Base-by-base conservation (phyloP, 2,797 vertebrate species). In the Meda fulgida region DNA sequence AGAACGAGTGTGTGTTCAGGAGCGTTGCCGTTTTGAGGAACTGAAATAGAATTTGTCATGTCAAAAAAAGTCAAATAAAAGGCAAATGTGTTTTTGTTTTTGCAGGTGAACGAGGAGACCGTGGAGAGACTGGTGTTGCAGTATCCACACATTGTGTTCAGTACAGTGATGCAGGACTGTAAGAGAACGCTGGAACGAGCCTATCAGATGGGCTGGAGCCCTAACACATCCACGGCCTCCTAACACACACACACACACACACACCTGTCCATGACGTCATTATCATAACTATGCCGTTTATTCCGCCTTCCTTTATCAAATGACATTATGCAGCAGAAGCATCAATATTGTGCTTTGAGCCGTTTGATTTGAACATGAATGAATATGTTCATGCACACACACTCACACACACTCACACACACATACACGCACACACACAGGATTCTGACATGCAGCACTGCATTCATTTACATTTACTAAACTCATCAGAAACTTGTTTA, bases 171-270 rank as follows among this genome's bases (percentile, higher is more conserved):
- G 91, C 98, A 99, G 92, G 98, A 99, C 92, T 99, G 98, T 96
- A 99, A 99, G 96, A 96, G 97, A 90, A 99, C 98, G 58, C 91
- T 99, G 95, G 98, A 99, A 94, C 94, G 98, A 91, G 98, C 98
- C 91, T 99, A 99, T 91, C 98, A 99, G 92, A 97, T 99, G 98
- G 98, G 98, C 90, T 99, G 98, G 98, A 98, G 97, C 93, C 98
- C 98, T 90, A 99, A 94, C 89, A 96, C 96, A 81, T 97, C 98
- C 21, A 95, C 96, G 70, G 93, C 96, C 65, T 97, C 96, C 90
- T 98, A 98, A 96, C 91, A 81, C 89, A 81, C 72, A 81, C 80
- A 75, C 76, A 71, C 23, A 86, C 77, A 79, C 76, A 82, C 80
- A 87, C 76, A 82, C 80, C 53, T 51, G 76, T 23, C 77, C 70